Evolutionary conservation across 2,797 vertebrate species (phyloP).

Genomic region (Lemur catta): DNA sequence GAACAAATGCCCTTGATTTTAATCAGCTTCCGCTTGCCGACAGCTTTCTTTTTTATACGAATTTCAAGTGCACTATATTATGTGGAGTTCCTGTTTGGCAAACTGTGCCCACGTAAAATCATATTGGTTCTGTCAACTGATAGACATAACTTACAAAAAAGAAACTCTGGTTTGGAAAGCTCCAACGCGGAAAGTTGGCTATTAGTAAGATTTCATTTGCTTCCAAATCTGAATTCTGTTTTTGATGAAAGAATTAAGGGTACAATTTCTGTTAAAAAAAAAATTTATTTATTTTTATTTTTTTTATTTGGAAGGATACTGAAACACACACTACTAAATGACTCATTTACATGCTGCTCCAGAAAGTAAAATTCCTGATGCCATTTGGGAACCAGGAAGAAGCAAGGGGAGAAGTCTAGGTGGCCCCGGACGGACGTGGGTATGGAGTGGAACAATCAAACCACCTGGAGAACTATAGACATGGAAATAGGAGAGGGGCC

Average conservation of each 20-base stretch:
- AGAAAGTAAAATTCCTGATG: conserved; percentile 25
- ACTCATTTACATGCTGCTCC: conserved; percentile 58
- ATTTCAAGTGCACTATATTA: conserved; percentile 52
- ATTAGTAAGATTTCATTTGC: conserved; percentile 66
- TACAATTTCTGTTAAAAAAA: conserved; percentile 42
- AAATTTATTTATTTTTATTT: not conserved
- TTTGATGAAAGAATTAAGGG: conserved; percentile 60
- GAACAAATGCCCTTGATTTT: conserved; percentile 71
- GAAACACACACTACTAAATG: conserved; percentile 36
- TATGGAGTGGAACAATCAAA: conserved; percentile 53
- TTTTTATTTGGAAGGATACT: not conserved
- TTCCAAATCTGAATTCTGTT: conserved; percentile 67
- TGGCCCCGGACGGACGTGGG: not conserved
- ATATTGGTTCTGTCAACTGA: conserved; percentile 77
- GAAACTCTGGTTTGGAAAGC: conserved; percentile 70
- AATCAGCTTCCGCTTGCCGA: conserved; percentile 57
- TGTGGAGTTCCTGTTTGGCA: conserved; percentile 68
- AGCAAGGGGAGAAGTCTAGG: not conserved
- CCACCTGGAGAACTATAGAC: conserved; percentile 56
- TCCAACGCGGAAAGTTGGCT: conserved; percentile 65
- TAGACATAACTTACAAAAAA: conserved; percentile 70
- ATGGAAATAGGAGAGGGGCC: conserved; percentile 25
- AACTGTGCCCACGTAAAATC: conserved; percentile 53
- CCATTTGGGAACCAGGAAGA: not conserved
- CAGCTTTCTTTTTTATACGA: conserved; percentile 63